Evolutionary conservation across 1,140 invertebrate species (phyloP).

Genomic region (Drosophila nannoptera): DNA sequence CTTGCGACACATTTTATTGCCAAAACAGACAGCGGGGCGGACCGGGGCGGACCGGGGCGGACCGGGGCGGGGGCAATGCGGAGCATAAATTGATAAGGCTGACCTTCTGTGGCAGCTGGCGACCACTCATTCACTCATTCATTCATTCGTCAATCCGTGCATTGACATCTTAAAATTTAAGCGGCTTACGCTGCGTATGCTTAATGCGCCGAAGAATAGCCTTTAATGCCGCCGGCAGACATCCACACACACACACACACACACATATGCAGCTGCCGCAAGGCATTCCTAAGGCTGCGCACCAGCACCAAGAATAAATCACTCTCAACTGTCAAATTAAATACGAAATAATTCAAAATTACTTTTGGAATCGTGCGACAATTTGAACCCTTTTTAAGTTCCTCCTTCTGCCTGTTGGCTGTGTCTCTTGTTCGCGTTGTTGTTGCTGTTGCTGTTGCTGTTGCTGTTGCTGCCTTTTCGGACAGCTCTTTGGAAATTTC

Average conservation of each 20-base stretch:
- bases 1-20: neutral
- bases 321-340: conserved; percentile 35
- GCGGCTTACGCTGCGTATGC: too few species aligned
- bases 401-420: conserved; percentile 7
- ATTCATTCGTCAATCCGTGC: too few species aligned
- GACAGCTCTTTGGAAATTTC: conserved; percentile 43
- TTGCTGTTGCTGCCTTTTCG: neutral
- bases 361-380: conserved; percentile 32
- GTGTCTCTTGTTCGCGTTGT: conserved; percentile 3
- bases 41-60: too few species aligned
- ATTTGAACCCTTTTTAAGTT: conserved; percentile 23
- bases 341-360: conserved; percentile 46
- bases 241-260: too few species aligned
- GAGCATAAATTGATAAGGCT: neutral
- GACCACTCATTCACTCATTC: neutral
- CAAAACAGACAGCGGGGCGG: too few species aligned
- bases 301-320: conserved; percentile 29
- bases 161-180: too few species aligned
- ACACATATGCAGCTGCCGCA: neutral
- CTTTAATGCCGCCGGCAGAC: too few species aligned
- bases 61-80: too few species aligned
- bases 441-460: neutral
- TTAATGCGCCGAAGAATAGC: too few species aligned
- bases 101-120: neutral
- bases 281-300: neutral